Evolutionary conservation across 2,888 invertebrate genomes (phyloP).

Genomic region (Drosophila affinis): DNA sequence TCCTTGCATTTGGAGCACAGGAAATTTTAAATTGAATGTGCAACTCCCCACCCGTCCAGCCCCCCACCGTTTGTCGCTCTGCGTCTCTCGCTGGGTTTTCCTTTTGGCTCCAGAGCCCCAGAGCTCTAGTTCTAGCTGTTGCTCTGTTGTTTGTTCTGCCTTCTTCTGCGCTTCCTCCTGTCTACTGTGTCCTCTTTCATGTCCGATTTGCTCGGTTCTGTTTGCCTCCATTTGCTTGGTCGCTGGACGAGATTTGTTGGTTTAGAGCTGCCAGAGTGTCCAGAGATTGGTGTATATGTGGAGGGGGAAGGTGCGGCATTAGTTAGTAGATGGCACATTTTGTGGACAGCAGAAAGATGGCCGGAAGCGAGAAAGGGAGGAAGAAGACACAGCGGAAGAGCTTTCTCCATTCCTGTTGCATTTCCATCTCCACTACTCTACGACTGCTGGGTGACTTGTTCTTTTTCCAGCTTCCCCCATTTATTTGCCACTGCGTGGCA

Average conservation of each 20-base stretch:
- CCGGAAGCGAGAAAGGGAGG: background rate
- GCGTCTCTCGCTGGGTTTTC: conserved; percentile 4
- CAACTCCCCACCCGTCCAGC: conserved; percentile 6
- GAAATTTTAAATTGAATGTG: conserved; percentile 76
- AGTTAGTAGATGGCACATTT: conserved; percentile 26
- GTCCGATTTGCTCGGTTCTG: conserved; percentile 23
- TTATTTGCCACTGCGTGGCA: conserved; percentile 47
- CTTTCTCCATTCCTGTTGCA: conserved; percentile 12
- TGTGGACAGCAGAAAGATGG: background rate
- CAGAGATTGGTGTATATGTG: conserved; percentile 1
- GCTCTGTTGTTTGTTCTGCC: conserved; percentile 24
- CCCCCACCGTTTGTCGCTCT: conserved; percentile 19
- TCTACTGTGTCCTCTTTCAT: background rate
- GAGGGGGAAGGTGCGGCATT: conserved; percentile 6
- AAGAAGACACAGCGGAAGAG: background rate
- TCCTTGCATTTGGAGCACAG: conserved; percentile 54
- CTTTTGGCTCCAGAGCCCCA: background rate
- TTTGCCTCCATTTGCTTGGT: conserved; percentile 8
- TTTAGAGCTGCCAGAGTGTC: conserved; percentile 2
- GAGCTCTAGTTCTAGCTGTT: conserved; percentile 1
- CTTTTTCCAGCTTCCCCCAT: conserved; percentile 2
- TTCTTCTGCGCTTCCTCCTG: conserved; percentile 3
- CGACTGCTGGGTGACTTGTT: conserved; percentile 9
- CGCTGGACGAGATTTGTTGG: conserved; percentile 33
- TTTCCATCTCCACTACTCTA: conserved; percentile 45